These are phyloP conservation scores for Drosophila nigromelanica DNA, from an alignment of 1,140 invertebrate genomes.

Conservation along the genomic window DNA sequence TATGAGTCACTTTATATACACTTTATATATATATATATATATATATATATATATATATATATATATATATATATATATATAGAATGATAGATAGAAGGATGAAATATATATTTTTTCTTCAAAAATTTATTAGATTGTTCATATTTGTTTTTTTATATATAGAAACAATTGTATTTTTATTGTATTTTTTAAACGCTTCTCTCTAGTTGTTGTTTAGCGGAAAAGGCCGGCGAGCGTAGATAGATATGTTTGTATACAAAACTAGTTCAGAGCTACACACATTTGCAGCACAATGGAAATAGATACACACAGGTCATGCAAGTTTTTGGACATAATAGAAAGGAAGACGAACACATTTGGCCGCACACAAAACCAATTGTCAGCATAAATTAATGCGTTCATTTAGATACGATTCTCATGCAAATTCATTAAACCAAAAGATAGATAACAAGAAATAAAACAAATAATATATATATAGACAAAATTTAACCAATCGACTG, in stretches of 20 bases:
- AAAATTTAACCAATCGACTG: constrained; percentile 39
- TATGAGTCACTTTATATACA: too few species aligned
- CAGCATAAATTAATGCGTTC: constrained; percentile 75
- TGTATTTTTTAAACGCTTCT: neutral
- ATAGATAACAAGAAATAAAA: constrained; percentile 48
- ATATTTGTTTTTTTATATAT: neutral
- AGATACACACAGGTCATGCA: constrained; percentile 58
- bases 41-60: too few species aligned
- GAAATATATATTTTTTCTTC: too few species aligned
- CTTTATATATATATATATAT: too few species aligned
- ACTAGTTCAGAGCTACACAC: constrained; percentile 65
- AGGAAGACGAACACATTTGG: constrained; percentile 33
- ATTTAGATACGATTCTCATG: constrained; percentile 81
- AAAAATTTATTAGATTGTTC: neutral
- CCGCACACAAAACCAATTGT: constrained; percentile 65
- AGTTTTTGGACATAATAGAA: constrained; percentile 52
- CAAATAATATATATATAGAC: constrained; percentile 24
- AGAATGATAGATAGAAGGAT: too few species aligned
- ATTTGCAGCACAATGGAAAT: constrained; percentile 57
- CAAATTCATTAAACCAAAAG: constrained; percentile 64
- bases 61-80: too few species aligned
- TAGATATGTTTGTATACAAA: constrained; percentile 35
- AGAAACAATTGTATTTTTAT: neutral
- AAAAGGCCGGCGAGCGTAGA: neutral
- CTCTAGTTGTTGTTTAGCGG: neutral